Conservation (phyloP, 2,888 invertebrate genomes). For the Graphium colonna region DNA sequence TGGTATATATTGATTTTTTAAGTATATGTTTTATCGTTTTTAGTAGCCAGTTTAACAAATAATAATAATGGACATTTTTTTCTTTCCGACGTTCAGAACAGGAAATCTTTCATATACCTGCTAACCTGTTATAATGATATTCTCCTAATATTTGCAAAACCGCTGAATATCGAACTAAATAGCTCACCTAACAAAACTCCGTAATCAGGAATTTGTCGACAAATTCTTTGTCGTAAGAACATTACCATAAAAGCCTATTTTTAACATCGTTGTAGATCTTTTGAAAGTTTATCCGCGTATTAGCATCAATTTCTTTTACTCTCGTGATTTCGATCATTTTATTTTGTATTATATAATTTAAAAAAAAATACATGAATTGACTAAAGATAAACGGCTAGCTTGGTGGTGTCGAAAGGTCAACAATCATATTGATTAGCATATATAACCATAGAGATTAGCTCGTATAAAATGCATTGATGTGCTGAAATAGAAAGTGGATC, state of each 20-base stretch:
- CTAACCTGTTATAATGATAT: constrained; percentile 21
- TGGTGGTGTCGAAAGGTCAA: no score
- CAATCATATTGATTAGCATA: no score
- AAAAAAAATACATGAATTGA: neutral
- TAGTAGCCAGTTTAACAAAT: no score
- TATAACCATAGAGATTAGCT: no score
- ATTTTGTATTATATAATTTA: constrained; percentile 33
- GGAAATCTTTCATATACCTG: neutral
- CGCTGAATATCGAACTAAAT: constrained; percentile 54
- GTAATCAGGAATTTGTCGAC: constrained; percentile 51
- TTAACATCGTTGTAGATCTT: constrained; percentile 62
- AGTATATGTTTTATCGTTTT: no score
- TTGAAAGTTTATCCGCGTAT: constrained; percentile 75
- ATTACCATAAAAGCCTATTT: constrained; percentile 76
- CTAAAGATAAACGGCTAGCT: no score
- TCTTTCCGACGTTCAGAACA: no score
- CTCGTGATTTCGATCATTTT: constrained; percentile 40
- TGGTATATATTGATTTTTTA: no score
- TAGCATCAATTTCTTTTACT: constrained; percentile 40
- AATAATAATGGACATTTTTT: no score
- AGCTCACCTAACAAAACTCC: constrained; percentile 50
- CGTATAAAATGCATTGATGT: no score
- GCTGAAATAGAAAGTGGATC: no score
- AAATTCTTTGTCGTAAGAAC: constrained; percentile 68
- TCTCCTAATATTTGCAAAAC: constrained; percentile 30